A percentile compares a stretch with the other conserved stretches of the same genome.
phyloP scores from a whole-genome alignment of 2,113 vertebrate genomes.

The Chloropsis cyanopogon region DNA sequence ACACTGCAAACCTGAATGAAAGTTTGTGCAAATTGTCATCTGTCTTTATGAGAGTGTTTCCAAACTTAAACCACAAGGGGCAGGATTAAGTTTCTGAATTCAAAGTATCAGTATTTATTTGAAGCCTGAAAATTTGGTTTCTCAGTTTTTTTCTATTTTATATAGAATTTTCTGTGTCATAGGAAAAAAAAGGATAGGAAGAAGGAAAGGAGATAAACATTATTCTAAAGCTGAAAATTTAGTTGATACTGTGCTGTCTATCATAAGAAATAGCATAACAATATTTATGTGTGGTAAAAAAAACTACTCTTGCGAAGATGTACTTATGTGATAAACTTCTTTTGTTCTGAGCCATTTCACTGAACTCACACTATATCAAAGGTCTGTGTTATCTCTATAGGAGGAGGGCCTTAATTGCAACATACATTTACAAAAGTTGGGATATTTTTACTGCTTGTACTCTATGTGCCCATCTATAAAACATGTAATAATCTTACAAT shows the following conservation, averaged over 20 bases:
- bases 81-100: not conserved
- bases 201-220: not conserved
- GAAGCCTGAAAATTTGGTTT: not conserved
- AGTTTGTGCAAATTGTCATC: not conserved
- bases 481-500: not conserved
- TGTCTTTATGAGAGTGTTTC: not conserved
- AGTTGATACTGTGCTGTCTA: not conserved
- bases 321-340: not conserved
- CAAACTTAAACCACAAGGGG: not conserved
- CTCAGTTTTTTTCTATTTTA: not conserved
- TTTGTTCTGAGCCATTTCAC: not conserved
- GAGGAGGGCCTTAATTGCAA: not conserved
- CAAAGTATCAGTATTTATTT: not conserved
- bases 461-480: not conserved
- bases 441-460: not conserved
- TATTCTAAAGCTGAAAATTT: not conserved
- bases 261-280: not conserved
- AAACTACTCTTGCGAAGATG: not conserved
- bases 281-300: not conserved
- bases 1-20: not conserved
- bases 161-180: not conserved
- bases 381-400: not conserved
- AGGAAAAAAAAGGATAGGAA: not conserved
- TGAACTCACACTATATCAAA: not conserved
- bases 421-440: not conserved